Evolutionary conservation across 2,113 vertebrate genomes (phyloP), one percentile per base, ranked within the genome.

Genomic region (Eira barbara): DNA sequence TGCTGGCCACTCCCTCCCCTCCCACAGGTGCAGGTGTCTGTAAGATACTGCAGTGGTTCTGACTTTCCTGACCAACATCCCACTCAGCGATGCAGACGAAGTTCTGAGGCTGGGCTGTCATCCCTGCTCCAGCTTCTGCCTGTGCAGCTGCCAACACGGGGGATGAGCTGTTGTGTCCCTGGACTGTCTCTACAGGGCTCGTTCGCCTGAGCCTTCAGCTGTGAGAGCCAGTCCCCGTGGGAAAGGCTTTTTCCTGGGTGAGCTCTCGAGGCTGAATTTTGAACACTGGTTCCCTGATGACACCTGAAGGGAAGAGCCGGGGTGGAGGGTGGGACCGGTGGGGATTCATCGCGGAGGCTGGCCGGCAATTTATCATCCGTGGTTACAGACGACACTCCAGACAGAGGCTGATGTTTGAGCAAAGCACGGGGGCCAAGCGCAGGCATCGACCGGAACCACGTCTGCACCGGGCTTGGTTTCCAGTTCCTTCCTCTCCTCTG

Each of bases 401-500:
- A 59, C 5, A 2, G 52, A 57, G 42, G 63, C 63, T 80, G 89
- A 49, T 42, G 23, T 29, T 76, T 13, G 31, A 39, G 36, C 36
- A 61, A 18, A 47, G 2, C 4, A 1, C 42, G 21, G 18, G 12
- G 9, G 2, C 31, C 1, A 7, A n/a, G 63, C 29, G 4, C 31
- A 87, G 89, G 34, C 10, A 0, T 45, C 25, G 63, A 3, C 45
- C 27, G 31, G 63, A 34, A 18, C 21, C 31, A 36, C 7, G 55
- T 59, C 55, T 8, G 0, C 31, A 3, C 18, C 0, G 0, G 23
- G 69, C 31, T 31, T 1, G 45, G 20, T 10, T 61, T 78, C 31
- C 42, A 39, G 23, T 4, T 4, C 25, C 4, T 55, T 20, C 21
- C 45, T 63, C 57, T 42, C 36, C 0, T 57, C 14, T 0, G 3